phyloP scores from a whole-genome alignment of 2,113 vertebrate genomes.

The Poeciliopsis turrubarensis region DNA sequence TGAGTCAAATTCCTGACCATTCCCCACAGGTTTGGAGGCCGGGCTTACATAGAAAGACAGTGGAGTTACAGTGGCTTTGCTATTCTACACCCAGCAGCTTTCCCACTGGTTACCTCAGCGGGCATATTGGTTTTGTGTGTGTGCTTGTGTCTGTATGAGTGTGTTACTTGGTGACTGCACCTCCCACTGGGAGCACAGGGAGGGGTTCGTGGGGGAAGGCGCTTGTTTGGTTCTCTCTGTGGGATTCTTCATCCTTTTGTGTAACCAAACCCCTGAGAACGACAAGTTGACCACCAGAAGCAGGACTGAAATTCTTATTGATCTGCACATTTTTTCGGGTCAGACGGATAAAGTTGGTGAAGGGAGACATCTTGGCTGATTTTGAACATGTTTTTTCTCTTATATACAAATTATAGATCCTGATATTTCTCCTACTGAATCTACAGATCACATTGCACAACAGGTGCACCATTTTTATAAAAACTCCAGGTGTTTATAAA shows the following conservation, averaged over 20 bases:
- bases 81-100: constrained; percentile 70
- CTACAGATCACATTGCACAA: constrained; percentile 9
- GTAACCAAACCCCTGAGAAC: constrained; percentile 79
- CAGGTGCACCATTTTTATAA: constrained; percentile 23
- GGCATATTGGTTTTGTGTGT: constrained; percentile 56
- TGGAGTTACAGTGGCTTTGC: constrained; percentile 75
- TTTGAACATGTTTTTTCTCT: neutral
- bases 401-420: neutral
- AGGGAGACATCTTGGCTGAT: neutral
- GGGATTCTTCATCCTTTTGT: constrained; percentile 54
- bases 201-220: constrained; percentile 63
- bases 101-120: constrained; percentile 68
- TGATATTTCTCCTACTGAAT: constrained; percentile 12
- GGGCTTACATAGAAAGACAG: constrained; percentile 63
- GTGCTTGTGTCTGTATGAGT: constrained; percentile 37
- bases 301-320: constrained; percentile 31
- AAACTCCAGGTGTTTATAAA: constrained; percentile 26
- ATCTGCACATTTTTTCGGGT: constrained; percentile 11
- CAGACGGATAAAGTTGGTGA: neutral
- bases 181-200: constrained; percentile 68
- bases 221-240: constrained; percentile 57
- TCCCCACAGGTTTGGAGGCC: constrained; percentile 74
- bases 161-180: constrained; percentile 50
- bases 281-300: constrained; percentile 40
- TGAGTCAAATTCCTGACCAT: constrained; percentile 74